A percentile compares a stretch with the other conserved stretches of the same genome.
These are phyloP conservation scores for Heliothis virescens DNA, from an alignment of 1,140 invertebrate species.

Conservation along the genomic window DNA sequence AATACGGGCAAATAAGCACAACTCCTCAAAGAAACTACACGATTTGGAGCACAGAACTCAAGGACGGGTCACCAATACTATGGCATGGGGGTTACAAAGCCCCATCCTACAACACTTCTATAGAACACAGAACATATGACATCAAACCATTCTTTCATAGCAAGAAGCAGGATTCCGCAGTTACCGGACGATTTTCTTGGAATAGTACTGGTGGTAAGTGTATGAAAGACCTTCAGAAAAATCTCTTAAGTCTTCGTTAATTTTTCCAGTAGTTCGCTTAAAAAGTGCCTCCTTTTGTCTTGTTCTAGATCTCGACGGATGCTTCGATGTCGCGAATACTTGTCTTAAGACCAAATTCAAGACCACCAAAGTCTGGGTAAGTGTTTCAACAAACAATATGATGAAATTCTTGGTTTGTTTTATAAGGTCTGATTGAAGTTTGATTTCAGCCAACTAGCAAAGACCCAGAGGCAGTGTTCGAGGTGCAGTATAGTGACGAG, in stretches of 20 bases:
- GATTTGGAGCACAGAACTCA: slow-evolving; percentile 64
- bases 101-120: slow-evolving; percentile 45
- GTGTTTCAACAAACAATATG: background rate
- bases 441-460: slow-evolving; percentile 57
- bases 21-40: slow-evolving; percentile 54
- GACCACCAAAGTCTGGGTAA: slow-evolving; percentile 37
- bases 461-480: slow-evolving; percentile 45
- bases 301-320: slow-evolving; percentile 61
- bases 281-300: background rate
- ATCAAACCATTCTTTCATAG: slow-evolving; percentile 48
- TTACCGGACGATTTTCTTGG: slow-evolving; percentile 66
- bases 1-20: background rate
- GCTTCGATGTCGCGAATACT: slow-evolving; percentile 60
- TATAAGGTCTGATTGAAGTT: background rate
- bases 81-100: slow-evolving; percentile 62
- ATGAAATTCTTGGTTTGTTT: background rate
- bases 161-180: background rate
- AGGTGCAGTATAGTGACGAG: slow-evolving; percentile 51
- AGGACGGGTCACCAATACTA: slow-evolving; percentile 55
- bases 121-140: slow-evolving; percentile 56
- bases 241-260: background rate
- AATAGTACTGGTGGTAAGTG: slow-evolving; percentile 64
- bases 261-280: background rate
- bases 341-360: slow-evolving; percentile 51
- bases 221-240: background rate